Evolutionary conservation across 2,888 invertebrate genomes (phyloP), one percentile per base, ranked within the genome.

Genomic region (Sisyra nigra): DNA sequence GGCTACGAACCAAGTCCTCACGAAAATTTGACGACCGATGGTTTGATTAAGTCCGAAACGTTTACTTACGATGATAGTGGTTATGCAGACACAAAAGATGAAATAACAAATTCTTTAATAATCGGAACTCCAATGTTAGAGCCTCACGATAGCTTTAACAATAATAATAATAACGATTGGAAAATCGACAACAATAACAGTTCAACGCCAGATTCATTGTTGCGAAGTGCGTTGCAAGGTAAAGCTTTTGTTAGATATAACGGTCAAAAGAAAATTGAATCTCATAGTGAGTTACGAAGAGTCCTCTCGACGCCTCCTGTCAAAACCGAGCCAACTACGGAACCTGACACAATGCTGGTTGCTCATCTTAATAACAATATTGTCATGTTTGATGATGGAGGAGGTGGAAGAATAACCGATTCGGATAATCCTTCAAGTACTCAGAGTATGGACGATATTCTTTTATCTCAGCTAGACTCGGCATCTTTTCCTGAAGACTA

Each of bases 181-280:
- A 82, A 81, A 58, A 70, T 80, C 57, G 77, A 79, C 44, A 77
- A 83, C 57, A 78, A 82, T 60, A 83, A 80, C 55, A 48, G 40
- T 29, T 50, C 46, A 18, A 48, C 47, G 18, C 64, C 81, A 14
- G 86, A 86, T 56, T 86, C 86, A 24, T 63, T 88, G 48, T 62
- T 88, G 48, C 69, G 87, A 52, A 87, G 80, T 57, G 87, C 87
- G 8, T 68, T 88, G 48, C 87, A 87, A 59, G 87, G 87, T 37
- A 86, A 87, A 66, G 73, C 65, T 30, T 60, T 60, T 45, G 59
- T 61, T 24, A 38, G 47, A 30, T 63, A 64, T 47, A 65, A 62
- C 53, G 62, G 63, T 11, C 51, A 54, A 10, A 49, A 51, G 3
- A 57, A 54, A 47, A 48, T 51, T 32, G 53, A 66, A 54, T 54